Base-by-base conservation (phyloP, 2,797 vertebrate species). In the Xiphophorus birchmanni region DNA sequence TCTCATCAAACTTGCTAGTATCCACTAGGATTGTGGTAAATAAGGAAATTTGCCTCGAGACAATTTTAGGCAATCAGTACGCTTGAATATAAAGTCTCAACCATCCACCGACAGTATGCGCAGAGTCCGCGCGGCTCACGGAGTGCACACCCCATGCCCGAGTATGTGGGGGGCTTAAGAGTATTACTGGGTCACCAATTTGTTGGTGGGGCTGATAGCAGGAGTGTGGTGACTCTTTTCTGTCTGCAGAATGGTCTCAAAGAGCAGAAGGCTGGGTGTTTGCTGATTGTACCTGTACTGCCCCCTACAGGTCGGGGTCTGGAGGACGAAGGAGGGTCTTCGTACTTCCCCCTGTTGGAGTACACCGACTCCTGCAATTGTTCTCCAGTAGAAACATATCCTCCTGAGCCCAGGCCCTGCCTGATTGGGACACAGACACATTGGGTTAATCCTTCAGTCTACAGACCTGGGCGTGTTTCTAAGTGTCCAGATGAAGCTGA, bases 231-330 rank as follows among this genome's bases (percentile, higher is more conserved):
- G 35, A 40, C 35, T 67, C 35, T 21, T 23, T 9, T 67, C 8
- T 67, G 17, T 21, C 32, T 35, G 15, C 65, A 69, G 37, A 42
- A 3, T 40, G 10, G 17, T 40, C 32, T 40, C 8, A 69, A 23
- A 69, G 37, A 5, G 26, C 37, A 21, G 35, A 67, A 37, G 35
- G 9, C 8, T 67, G 17, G 35, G 37, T 37, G 17, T 37, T 37
- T 40, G 35, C 18, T 10, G n/a, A 32, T 21, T 10, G 17, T 96
- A 99, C 98, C 98, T 97, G 98, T 95, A 86, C 97, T 98, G 87
- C 97, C 97, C 82, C 98, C 98, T 13, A 99, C 97, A 15, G 98
- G 98, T 21, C 97, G 96, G 5, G 98, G 98, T 82, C 98, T 96
- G 73, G 97, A 97, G 48, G 97, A 97, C 0, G 97, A 97, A 0